These are phyloP conservation scores for Ahaetulla prasina DNA, from an alignment of 2,113 vertebrate genomes.

Conservation along the genomic window DNA sequence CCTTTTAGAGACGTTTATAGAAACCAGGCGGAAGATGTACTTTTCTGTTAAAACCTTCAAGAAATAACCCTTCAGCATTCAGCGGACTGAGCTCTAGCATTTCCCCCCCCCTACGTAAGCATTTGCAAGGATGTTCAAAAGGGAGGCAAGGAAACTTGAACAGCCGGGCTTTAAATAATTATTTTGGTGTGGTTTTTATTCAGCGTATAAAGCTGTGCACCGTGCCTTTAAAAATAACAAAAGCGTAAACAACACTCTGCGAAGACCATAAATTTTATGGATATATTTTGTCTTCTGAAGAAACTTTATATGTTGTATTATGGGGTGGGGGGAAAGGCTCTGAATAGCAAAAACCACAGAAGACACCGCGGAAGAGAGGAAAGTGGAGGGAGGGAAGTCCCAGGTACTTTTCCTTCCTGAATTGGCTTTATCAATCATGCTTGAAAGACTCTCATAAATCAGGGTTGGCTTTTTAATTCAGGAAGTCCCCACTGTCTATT, in stretches of 20 bases:
- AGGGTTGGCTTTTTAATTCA: conserved; percentile 51
- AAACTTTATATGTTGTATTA: conserved; percentile 35
- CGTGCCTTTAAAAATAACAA: conserved; percentile 30
- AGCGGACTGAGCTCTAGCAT: conserved; percentile 61
- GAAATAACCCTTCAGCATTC: conserved; percentile 73
- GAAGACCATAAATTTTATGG: conserved; percentile 52
- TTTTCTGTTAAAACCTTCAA: conserved; percentile 72
- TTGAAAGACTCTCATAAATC: conserved; percentile 57
- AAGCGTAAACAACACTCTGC: not conserved
- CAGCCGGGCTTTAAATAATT: conserved; percentile 64
- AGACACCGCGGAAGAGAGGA: conserved; percentile 17
- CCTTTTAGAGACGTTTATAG: conserved; percentile 74
- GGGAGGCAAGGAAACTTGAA: not conserved
- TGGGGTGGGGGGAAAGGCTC: conserved; percentile 30
- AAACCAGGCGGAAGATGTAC: conserved; percentile 68
- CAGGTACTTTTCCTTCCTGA: conserved; percentile 13
- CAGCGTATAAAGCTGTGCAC: fast-evolving
- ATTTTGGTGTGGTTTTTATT: conserved; percentile 15
- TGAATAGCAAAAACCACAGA: conserved; percentile 4
- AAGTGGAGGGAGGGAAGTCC: not conserved
- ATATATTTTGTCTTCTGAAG: conserved; percentile 49
- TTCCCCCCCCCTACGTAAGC: conserved; percentile 56
- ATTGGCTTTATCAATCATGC: conserved; percentile 51
- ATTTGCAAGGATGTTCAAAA: conserved; percentile 66
- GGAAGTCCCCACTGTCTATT: conserved; percentile 49